A percentile compares a stretch with the other conserved stretches of the same genome.
Conservation (phyloP, 2,888 invertebrate species). For the Drosophila colorata region DNA sequence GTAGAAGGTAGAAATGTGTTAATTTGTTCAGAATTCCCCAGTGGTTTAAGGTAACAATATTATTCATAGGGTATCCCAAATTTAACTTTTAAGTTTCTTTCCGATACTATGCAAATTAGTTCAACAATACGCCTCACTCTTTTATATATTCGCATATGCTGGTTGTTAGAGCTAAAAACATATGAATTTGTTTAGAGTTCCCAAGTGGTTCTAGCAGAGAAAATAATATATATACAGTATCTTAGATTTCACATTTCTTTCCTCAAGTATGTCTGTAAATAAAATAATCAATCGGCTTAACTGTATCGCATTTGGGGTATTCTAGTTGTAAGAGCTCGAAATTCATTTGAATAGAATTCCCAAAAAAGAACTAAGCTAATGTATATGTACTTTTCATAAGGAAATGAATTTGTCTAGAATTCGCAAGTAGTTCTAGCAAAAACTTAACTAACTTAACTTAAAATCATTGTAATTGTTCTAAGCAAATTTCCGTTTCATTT, state of each 20-base stretch:
- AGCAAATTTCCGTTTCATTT: background rate
- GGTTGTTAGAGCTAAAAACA: background rate
- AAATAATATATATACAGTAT: background rate
- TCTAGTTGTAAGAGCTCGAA: background rate
- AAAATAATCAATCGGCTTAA: background rate
- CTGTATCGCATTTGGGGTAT: background rate
- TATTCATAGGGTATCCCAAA: background rate
- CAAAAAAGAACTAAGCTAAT: background rate
- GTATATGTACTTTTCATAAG: background rate
- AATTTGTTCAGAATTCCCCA: background rate
- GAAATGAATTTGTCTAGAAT: background rate
- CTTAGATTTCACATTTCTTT: background rate
- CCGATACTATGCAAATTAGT: background rate
- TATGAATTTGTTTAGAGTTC: constrained; percentile 25
- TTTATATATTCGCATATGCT: background rate
- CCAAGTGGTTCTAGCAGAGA: constrained; percentile 11
- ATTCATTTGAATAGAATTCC: background rate
- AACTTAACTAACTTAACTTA: background rate
- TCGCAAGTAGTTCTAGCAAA: background rate
- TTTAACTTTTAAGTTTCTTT: background rate
- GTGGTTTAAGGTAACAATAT: background rate
- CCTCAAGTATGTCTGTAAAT: background rate
- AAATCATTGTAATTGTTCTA: background rate
- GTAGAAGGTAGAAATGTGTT: background rate
- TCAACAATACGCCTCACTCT: background rate